Conservation (phyloP, 2,113 vertebrate species). For the Proterorhinus semilunaris region DNA sequence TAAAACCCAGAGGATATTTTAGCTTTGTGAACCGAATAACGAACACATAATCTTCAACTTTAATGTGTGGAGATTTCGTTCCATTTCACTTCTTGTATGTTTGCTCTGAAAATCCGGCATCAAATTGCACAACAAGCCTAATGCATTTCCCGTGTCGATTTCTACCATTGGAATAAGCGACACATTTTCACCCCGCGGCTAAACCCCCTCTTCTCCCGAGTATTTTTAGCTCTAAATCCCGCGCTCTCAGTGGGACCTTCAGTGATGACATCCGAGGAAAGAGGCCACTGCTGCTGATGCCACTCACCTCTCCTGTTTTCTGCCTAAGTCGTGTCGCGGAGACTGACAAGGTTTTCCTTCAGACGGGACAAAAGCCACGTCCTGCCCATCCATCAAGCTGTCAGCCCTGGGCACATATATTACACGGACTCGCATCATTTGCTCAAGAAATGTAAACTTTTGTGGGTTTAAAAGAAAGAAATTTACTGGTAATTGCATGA, state of each 20-base stretch:
- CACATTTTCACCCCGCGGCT: not conserved
- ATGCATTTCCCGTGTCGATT: not conserved
- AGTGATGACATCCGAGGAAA: constrained; percentile 37
- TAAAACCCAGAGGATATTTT: no score
- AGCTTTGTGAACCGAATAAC: no score
- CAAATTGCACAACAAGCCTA: no score
- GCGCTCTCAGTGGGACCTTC: constrained; percentile 14
- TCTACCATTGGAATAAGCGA: not conserved
- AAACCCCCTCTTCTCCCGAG: not conserved
- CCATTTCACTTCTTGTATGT: no score
- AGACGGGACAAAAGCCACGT: constrained; percentile 42
- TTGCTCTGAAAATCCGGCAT: no score
- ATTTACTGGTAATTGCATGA: no score
- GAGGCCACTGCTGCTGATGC: not conserved
- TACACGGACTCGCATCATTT: constrained; percentile 10
- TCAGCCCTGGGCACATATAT: constrained; percentile 53
- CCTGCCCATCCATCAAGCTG: constrained; percentile 56
- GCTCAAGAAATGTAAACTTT: not conserved
- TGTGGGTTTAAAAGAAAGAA: not conserved
- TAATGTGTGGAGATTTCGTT: no score
- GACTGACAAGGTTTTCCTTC: constrained; percentile 36
- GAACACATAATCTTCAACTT: no score
- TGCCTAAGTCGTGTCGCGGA: constrained; percentile 19
- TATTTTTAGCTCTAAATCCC: constrained; percentile 24
- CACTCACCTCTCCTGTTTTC: constrained; percentile 23